Percentiles rank a stretch among this genome's conserved stretches.
These are phyloP conservation scores for Ochropleura leucogaster DNA, from an alignment of 2,888 invertebrate genomes.

Conservation along the genomic window DNA sequence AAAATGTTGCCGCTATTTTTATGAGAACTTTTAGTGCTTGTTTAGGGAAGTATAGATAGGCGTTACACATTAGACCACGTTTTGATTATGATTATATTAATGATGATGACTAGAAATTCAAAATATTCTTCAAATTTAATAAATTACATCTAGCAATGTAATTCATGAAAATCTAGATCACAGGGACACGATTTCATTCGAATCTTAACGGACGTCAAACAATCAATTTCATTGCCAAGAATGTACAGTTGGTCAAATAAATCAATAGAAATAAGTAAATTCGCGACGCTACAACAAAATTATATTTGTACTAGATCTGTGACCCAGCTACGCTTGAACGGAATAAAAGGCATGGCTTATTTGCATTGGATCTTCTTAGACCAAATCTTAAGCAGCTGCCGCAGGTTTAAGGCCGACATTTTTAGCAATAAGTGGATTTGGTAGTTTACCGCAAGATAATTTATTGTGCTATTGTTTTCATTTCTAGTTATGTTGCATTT, in stretches of 20 bases:
- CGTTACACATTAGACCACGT: neutral
- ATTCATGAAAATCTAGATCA: conserved; percentile 1
- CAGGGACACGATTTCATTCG: conserved; percentile 18
- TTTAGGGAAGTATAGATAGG: neutral
- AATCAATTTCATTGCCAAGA: conserved; percentile 50
- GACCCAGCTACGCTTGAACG: conserved; percentile 87
- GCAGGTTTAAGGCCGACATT: conserved; percentile 59
- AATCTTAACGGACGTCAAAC: conserved; percentile 35
- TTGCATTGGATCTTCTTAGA: conserved; percentile 75
- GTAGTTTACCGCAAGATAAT: conserved; percentile 64
- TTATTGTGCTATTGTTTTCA: conserved; percentile 63
- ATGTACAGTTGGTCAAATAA: conserved; percentile 60
- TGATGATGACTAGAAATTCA: neutral
- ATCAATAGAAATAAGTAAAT: conserved; percentile 68
- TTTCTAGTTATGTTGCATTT: conserved; percentile 52
- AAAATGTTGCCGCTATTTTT: neutral
- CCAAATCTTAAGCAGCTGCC: conserved; percentile 72
- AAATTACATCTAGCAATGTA: neutral
- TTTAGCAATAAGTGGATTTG: conserved; percentile 52
- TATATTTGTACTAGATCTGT: conserved; percentile 87
- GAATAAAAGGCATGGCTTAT: conserved; percentile 82
- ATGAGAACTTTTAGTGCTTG: neutral
- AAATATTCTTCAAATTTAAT: neutral
- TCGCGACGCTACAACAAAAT: conserved; percentile 73
- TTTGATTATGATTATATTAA: neutral